These are phyloP conservation scores for Saccopteryx bilineata DNA, from an alignment of 2,113 vertebrate genomes.

Conservation along the genomic window DNA sequence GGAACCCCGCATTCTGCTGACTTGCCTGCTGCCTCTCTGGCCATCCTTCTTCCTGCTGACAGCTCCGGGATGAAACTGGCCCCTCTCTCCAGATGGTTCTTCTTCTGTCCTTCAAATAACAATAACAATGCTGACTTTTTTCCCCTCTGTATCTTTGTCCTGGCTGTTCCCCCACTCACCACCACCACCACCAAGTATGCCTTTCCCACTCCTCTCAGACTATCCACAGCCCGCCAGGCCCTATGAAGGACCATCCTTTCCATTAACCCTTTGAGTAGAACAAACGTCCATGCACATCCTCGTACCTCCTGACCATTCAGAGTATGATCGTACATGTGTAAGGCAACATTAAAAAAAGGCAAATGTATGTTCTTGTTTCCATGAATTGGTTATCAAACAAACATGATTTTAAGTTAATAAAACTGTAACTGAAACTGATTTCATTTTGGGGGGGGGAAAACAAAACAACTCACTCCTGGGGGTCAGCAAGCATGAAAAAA, in stretches of 20 bases:
- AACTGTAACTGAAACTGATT: no score
- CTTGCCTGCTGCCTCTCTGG: background rate
- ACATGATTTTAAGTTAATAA: no score
- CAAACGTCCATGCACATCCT: no score
- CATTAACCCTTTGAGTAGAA: background rate
- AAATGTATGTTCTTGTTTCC: no score
- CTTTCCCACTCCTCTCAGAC: background rate
- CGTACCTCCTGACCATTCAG: no score
- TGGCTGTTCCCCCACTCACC: background rate
- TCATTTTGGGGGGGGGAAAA: no score
- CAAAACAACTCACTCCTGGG: no score
- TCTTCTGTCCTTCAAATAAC: background rate
- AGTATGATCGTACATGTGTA: no score
- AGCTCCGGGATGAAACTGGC: background rate
- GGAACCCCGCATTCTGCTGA: background rate
- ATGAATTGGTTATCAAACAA: no score
- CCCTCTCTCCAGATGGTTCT: background rate
- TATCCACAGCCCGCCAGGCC: background rate
- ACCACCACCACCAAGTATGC: background rate
- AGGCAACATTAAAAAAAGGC: no score
- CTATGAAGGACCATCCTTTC: background rate
- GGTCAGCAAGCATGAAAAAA: no score
- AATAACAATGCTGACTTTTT: background rate
- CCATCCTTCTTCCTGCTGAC: background rate
- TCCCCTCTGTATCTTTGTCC: background rate